These are phyloP conservation scores for Sisyra nigra DNA, from an alignment of 2,888 invertebrate species.

Conservation along the genomic window DNA sequence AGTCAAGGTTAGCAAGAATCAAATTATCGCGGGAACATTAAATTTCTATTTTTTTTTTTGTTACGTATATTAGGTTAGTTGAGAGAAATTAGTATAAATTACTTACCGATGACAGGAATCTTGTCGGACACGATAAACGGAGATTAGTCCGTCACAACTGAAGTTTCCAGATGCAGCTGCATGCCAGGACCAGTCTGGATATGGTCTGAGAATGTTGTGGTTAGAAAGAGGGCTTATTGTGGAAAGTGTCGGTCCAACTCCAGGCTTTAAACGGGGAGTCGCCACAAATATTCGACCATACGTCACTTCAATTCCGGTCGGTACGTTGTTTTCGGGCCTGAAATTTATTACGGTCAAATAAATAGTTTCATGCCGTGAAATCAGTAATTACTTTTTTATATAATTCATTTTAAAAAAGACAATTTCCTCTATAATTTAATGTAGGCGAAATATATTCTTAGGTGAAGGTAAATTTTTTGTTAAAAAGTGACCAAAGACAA, in stretches of 20 bases:
- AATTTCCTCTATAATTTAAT: too few relatives aligned
- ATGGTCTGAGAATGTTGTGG: constrained; percentile 18
- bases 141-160: constrained; percentile 62
- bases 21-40: not conserved
- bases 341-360: constrained; percentile 20
- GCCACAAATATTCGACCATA: constrained; percentile 59
- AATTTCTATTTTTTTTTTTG: not conserved
- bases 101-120: constrained; percentile 63
- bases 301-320: constrained; percentile 59
- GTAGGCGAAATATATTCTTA: too few relatives aligned
- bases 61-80: not conserved
- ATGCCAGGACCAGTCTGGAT: constrained; percentile 45
- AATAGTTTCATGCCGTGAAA: too few relatives aligned
- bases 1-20: too few relatives aligned
- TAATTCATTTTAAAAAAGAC: too few relatives aligned
- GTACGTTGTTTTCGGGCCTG: constrained; percentile 56
- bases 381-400: too few relatives aligned
- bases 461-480: too few relatives aligned
- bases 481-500: too few relatives aligned
- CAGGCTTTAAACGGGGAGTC: constrained; percentile 54
- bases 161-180: constrained; percentile 45
- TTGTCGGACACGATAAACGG: constrained; percentile 58
- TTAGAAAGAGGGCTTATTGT: constrained; percentile 46
- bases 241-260: constrained; percentile 60
- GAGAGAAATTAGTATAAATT: not conserved